Evolutionary conservation across 92 coral and sea anemone species (phyloP), one percentile per base, ranked within the genome.

Genomic region (Ricordea florida): DNA sequence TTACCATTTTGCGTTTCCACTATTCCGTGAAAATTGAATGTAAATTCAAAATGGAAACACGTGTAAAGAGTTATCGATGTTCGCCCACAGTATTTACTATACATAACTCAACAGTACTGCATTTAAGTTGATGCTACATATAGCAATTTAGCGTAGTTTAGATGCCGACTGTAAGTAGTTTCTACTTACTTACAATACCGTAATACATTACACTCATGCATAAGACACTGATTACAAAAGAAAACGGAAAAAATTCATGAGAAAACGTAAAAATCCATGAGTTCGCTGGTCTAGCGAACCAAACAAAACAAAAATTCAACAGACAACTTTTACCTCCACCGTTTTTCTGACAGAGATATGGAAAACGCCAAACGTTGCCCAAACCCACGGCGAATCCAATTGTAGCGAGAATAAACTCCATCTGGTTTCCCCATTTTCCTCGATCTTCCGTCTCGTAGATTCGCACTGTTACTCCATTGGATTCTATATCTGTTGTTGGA

Each of bases 341-440:
- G 49, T 90, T 90, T 60, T 90, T 90, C 80, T 90, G 97, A 29
- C 92, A 88, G 16, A 90, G 85, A 69, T 87, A 90, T 2, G 97
- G 97, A 50, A 90, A 90, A 57, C 97, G 83, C 97, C 97, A 90
- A 43, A 90, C 97, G 33, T 90, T 90, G 38, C 97, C 97, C 20
- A 90, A 67, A 37, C 97, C 97, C 28, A 90, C 97, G 11, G 97
- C 97, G 36, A 90, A 90, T 1, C 97, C 97, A 4, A 90, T 70
- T 3, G 97, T 80, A 5, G 97, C 97, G 41, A 87, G 66, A 10
- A 90, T 61, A 25, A 91, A 91, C 64, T 91, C 87, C 1, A 91
- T 48, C 28, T 91, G 85, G 57, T 85, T 89, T 15, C 87, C 92
- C 97, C 97, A 91, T 45, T 51, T 79, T 0, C 80, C 83, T 14